Conservation (phyloP, 1,140 invertebrate genomes). For the Heliconius himera region DNA sequence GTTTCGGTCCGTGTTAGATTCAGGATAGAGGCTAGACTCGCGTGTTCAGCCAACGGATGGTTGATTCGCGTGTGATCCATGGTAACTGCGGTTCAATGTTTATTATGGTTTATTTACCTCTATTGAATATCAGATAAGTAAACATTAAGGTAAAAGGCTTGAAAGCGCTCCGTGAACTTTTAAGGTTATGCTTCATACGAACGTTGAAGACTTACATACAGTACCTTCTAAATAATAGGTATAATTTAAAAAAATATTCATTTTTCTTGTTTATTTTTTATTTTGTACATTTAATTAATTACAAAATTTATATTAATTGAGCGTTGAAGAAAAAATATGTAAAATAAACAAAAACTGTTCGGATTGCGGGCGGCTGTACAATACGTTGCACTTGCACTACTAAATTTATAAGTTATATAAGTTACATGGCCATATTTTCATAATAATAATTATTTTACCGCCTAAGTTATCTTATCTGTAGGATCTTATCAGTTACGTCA, state of each 20-base stretch:
- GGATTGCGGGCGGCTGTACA: background rate
- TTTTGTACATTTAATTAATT: background rate
- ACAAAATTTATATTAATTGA: background rate
- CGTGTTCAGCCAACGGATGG: conserved; percentile 35
- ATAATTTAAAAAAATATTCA: background rate
- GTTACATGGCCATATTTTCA: conserved; percentile 1
- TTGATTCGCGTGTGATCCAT: conserved; percentile 45
- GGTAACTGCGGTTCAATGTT: conserved; percentile 41
- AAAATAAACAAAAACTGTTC: background rate
- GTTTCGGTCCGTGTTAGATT: background rate
- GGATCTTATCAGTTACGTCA: conserved; percentile 48
- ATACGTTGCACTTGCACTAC: background rate
- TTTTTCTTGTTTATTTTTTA: background rate
- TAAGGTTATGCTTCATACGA: background rate
- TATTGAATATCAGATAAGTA: conserved; percentile 45
- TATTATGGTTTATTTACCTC: conserved; percentile 49
- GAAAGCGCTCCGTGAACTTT: background rate
- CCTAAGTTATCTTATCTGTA: conserved; percentile 28
- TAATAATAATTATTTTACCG: conserved; percentile 1
- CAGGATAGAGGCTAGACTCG: conserved; percentile 13
- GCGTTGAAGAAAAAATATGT: background rate
- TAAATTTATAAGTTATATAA: conserved; percentile 22
- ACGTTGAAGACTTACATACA: background rate
- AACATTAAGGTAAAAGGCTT: conserved; percentile 8
- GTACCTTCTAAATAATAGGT: background rate